Conservation (phyloP, 2,888 invertebrate species). For the Netelia fuscicornis region DNA sequence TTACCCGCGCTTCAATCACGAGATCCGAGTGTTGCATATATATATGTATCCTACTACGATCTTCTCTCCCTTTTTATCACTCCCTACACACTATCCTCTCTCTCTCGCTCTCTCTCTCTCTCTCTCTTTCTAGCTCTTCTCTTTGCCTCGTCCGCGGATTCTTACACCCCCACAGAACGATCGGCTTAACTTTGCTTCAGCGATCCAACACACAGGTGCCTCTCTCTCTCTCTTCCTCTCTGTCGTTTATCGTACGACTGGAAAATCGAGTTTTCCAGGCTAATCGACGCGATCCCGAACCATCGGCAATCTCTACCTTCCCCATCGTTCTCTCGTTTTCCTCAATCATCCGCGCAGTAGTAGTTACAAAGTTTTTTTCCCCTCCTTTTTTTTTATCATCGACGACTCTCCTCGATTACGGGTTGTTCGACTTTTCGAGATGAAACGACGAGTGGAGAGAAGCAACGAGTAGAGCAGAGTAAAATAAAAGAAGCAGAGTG, state of each 20-base stretch:
- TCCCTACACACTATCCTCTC: constrained; percentile 11
- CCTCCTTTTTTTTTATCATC: not conserved
- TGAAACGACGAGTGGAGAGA: not conserved
- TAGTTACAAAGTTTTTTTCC: not conserved
- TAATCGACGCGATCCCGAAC: constrained; percentile 50
- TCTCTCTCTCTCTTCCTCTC: constrained; percentile 65
- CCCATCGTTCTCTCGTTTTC: not conserved
- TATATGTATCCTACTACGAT: constrained; percentile 13
- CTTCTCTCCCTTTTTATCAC: constrained; percentile 46
- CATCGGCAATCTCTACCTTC: constrained; percentile 21
- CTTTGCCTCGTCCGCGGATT: not conserved
- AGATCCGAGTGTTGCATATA: constrained; percentile 44
- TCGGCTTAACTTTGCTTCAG: constrained; percentile 59
- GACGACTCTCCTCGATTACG: not conserved
- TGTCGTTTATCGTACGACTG: constrained; percentile 57
- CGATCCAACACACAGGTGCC: constrained; percentile 35
- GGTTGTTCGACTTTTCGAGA: too few relatives aligned
- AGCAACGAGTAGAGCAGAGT: not conserved
- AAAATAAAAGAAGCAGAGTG: not conserved
- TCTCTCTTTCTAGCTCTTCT: constrained; percentile 18
- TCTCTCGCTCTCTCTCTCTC: constrained; percentile 27
- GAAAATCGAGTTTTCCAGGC: constrained; percentile 57
- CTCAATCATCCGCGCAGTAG: not conserved
- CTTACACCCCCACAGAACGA: constrained; percentile 38
- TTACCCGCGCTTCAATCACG: constrained; percentile 72